phyloP scores from a whole-genome alignment of 2,888 invertebrate species.

The Pantelozetes paolii region DNA sequence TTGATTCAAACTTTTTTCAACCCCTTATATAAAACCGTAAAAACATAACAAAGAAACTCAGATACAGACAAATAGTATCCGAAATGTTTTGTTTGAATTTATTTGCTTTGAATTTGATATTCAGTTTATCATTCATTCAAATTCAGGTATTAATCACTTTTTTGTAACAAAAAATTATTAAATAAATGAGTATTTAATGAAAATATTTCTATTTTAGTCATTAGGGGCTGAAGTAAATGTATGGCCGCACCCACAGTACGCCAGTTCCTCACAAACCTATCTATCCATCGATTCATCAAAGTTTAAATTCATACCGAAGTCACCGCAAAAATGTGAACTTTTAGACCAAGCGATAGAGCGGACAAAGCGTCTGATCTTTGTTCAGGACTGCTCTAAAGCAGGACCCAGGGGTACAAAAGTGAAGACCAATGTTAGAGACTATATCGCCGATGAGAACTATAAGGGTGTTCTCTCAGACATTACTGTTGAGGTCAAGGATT shows the following conservation, averaged over 20 bases:
- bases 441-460: not conserved
- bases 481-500: slow-evolving; percentile 56
- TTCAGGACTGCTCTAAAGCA: slow-evolving; percentile 42
- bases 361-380: slow-evolving; percentile 42
- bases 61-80: too few relatives aligned
- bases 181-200: not conserved
- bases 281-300: slow-evolving; percentile 15
- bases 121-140: not conserved
- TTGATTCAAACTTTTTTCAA: too few relatives aligned
- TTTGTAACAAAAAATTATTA: not conserved
- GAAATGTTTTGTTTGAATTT: not conserved
- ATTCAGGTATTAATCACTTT: not conserved
- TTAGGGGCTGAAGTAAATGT: not conserved
- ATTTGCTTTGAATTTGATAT: not conserved
- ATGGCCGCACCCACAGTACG: slow-evolving; percentile 35
- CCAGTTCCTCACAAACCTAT: not conserved
- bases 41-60: too few relatives aligned
- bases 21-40: too few relatives aligned
- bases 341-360: slow-evolving; percentile 59
- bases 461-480: slow-evolving; percentile 27
- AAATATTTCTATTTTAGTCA: not conserved
- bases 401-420: not conserved
- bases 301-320: slow-evolving; percentile 2
- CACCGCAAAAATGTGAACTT: slow-evolving; percentile 56
- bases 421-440: not conserved